Evolutionary conservation across 1,140 invertebrate genomes (phyloP).

Genomic region (Chlorops oryzae): DNA sequence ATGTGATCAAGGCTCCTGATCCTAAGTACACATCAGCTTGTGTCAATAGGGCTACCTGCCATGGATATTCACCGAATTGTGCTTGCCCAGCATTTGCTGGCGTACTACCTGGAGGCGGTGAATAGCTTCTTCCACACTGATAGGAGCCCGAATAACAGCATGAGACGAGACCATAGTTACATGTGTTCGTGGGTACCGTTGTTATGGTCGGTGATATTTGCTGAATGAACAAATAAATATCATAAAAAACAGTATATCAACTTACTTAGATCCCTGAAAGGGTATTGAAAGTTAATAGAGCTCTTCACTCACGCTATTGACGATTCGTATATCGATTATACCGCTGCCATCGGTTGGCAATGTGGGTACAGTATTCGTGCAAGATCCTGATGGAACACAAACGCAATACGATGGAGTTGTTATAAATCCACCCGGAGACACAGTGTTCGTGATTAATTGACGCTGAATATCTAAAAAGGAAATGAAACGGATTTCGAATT

Average conservation of each 20-base stretch:
- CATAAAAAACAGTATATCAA: background rate
- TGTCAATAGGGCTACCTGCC: constrained; percentile 50
- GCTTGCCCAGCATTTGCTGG: constrained; percentile 31
- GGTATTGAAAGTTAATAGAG: too few species aligned
- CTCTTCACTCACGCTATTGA: constrained; percentile 50
- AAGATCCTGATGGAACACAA: constrained; percentile 37
- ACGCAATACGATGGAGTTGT: constrained; percentile 31
- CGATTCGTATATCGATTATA: constrained; percentile 57
- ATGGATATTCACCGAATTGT: constrained; percentile 39
- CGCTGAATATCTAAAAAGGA: constrained; percentile 25
- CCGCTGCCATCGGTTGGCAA: constrained; percentile 47
- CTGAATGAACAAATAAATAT: too few species aligned
- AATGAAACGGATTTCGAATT: background rate
- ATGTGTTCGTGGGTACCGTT: too few species aligned
- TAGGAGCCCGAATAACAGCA: constrained; percentile 41
- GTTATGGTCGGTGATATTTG: too few species aligned
- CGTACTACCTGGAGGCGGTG: constrained; percentile 29
- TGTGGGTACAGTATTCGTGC: constrained; percentile 32
- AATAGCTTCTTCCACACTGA: constrained; percentile 36
- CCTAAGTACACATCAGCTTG: constrained; percentile 56
- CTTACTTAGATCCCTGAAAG: background rate
- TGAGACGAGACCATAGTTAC: constrained; percentile 29
- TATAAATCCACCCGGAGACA: constrained; percentile 19
- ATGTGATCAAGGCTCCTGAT: constrained; percentile 60
- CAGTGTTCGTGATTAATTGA: constrained; percentile 36